Base-by-base conservation (phyloP, 2,797 vertebrate genomes). In the Lutjanus campechanus region DNA sequence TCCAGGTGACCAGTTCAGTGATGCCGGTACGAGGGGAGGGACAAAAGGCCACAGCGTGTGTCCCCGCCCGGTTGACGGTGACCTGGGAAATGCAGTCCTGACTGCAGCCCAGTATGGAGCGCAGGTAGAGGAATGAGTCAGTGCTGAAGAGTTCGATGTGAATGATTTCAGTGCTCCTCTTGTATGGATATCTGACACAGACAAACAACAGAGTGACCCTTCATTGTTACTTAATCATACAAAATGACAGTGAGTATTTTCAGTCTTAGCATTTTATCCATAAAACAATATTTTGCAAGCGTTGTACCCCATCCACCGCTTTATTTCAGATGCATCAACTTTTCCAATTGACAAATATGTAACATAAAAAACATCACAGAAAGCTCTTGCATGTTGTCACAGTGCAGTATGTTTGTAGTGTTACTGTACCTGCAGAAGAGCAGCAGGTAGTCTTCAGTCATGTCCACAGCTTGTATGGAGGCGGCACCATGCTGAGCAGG, bases 1-100 rank as follows among this genome's bases (percentile, higher is more conserved):
- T 95, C 94, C 95, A 96, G 58, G 90, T 84, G 72, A 91, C 79
- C 69, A 95, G 91, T 71, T 94, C 93, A 22, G 93, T 92, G 75
- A 88, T 85, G 44, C 77, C 68, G 3, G 60, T 91, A 29, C 80
- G 79, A 69, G 61, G 58, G 15, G 92, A 69, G 25, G 59, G 49
- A 73, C 94, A 94, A 79, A 95, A 94, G 73, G 90, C 92, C 41
- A 90, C 22, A 0, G 88, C 72, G n/a, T 92, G 92, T 64, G 83
- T 92, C 40, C 91, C 90, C 1, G 59, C 76, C 19, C 20, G 73
- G 84, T 92, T 92, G 54, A 96, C 79, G 7, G 90, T 78, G 74
- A 93, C 91, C 60, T 82, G 86, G 69, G 85, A 93, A 68, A 95
- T 84, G 29, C 70, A 82, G 87, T 94, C 91, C 83, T 93, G 92